Evolutionary conservation across 2,888 invertebrate genomes (phyloP), one percentile per base, ranked within the genome.

Genomic region (Apocheima hispidaria): DNA sequence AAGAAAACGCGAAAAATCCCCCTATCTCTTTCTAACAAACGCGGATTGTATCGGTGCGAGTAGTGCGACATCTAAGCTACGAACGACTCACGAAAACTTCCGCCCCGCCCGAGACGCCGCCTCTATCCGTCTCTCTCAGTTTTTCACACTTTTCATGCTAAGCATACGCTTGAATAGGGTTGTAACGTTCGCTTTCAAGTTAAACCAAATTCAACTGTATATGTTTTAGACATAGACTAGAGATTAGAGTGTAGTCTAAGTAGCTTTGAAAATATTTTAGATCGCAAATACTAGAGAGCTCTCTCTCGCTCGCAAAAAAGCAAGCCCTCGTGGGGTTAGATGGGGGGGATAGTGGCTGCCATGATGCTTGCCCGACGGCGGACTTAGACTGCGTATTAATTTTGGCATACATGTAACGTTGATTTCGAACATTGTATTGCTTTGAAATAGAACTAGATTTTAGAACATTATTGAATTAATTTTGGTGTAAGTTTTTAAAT

Each of bases 301-400:
- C 92, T 92, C 90, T 87, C 81, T 92, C 92, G 86, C 92, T 92
- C 91, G 86, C 92, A 92, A 92, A 92, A 92, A 92, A 91, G 90
- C 90, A 81, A 82, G 82, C 82, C 79, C 73, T 81, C 73, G 67
- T 72, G 73, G 77, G 73, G 78, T 72, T 84, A 85, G 85, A 84
- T 70, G 70, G 72, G 66, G 78, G 50, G 68, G 75, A 82, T 82
- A 84, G 82, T 81, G 85, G 83, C 88, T 75, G 92, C 92, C 92
- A 92, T 91, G 84, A 85, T 92, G 87, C 80, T 75, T 72, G 48
- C 77, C 87, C 88, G 88, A 78, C 90, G 90, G 86, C 89, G 79
- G 81, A 71, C 83, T 82, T 90, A 90, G 91, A 89, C 88, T 87
- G 82, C 63, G 84, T 88, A 90, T 90, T 90, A 90, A 92, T 90